phyloP scores from a whole-genome alignment of 2,888 invertebrate genomes.

The Melinaea marsaeus region DNA sequence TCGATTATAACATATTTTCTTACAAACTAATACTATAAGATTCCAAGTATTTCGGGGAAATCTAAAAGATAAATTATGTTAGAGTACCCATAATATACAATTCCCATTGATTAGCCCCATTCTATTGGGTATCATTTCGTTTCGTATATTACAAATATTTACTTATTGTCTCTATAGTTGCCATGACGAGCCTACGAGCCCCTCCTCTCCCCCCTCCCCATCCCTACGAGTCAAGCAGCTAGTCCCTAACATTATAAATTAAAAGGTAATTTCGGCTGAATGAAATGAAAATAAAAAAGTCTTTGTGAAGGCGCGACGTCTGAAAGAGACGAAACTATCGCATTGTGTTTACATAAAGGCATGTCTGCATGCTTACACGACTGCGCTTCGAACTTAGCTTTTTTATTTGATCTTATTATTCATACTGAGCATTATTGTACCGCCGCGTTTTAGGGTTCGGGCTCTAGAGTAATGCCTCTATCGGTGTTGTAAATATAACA shows the following conservation, averaged over 20 bases:
- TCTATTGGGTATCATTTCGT: neutral
- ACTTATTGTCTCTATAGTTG: too few species aligned
- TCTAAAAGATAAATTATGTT: neutral
- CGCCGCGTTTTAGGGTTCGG: conserved; percentile 33
- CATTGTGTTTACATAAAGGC: conserved; percentile 72
- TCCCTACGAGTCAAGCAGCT: conserved; percentile 12
- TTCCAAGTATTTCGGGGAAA: neutral
- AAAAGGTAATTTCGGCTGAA: conserved; percentile 51
- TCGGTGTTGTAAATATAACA: too few species aligned
- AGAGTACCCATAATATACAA: neutral
- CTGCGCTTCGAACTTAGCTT: conserved; percentile 62
- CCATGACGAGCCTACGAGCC: too few species aligned
- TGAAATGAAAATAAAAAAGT: conserved; percentile 45
- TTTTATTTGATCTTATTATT: conserved; percentile 70
- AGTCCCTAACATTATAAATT: conserved; percentile 47
- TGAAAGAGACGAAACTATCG: conserved; percentile 47
- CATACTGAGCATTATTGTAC: conserved; percentile 70
- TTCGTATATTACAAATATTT: too few species aligned
- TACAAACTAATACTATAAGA: conserved; percentile 1
- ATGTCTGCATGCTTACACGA: conserved; percentile 69
- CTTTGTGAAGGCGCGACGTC: conserved; percentile 41
- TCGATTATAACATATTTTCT: conserved; percentile 7
- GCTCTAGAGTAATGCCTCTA: neutral
- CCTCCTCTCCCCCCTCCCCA: neutral
- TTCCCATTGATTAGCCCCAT: neutral